Conservation (phyloP, 2,888 invertebrate species). For the Koerneria pararmatus region DNA sequence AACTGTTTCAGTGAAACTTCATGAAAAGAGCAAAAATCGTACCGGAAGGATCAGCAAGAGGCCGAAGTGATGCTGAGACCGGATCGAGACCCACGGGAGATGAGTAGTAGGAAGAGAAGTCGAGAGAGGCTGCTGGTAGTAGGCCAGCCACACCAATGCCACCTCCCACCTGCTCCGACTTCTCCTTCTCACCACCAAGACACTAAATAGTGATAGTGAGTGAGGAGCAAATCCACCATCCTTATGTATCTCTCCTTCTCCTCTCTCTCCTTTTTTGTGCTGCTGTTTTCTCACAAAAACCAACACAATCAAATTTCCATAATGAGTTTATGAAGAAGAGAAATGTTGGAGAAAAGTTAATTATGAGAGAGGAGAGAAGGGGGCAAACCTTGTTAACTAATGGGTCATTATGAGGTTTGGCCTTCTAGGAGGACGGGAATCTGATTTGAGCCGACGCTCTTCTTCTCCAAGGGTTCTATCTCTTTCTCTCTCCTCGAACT, state of each 20-base stretch:
- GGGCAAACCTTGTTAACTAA: too few species aligned
- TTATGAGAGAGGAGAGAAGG: constrained; percentile 32
- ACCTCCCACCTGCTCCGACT: background rate
- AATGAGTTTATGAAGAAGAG: constrained; percentile 45
- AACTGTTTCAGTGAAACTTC: too few species aligned
- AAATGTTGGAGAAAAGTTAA: constrained; percentile 47
- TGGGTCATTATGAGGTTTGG: background rate
- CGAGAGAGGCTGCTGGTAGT: constrained; percentile 23
- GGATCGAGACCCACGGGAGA: constrained; percentile 29
- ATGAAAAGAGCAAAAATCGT: too few species aligned
- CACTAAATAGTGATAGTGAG: background rate
- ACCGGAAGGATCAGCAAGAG: constrained; percentile 33
- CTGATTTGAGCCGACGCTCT: background rate
- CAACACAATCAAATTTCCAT: constrained; percentile 48
- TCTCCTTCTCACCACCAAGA: constrained; percentile 27
- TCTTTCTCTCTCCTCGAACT: background rate
- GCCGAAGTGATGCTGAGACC: constrained; percentile 37
- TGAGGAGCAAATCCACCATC: background rate
- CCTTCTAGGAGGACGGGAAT: background rate
- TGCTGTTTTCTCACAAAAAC: too few species aligned
- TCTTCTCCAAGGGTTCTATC: background rate
- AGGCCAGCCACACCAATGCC: background rate
- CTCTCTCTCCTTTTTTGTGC: too few species aligned
- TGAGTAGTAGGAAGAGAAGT: constrained; percentile 41
- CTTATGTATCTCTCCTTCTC: too few species aligned